Conservation (phyloP, 1,140 invertebrate genomes). For the Zaprionus vittiger region DNA sequence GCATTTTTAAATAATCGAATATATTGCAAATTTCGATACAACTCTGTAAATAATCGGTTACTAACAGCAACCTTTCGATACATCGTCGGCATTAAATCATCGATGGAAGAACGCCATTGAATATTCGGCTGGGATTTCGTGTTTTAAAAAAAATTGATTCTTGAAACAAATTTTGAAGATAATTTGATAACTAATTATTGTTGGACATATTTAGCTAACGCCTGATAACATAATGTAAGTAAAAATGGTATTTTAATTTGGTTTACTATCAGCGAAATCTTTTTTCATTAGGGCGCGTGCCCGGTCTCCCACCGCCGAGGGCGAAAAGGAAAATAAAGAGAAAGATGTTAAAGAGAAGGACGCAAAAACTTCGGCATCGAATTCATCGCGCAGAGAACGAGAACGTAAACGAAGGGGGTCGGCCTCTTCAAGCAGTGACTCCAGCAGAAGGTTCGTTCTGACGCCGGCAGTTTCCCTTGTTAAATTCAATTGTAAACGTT, state of each 20-base stretch:
- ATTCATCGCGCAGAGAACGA: slow-evolving; percentile 75
- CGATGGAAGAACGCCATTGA: slow-evolving; percentile 44
- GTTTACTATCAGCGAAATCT: slow-evolving; percentile 3
- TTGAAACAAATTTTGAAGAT: not conserved
- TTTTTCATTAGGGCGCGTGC: slow-evolving; percentile 67
- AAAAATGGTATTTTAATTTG: not conserved
- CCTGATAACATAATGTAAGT: slow-evolving; percentile 31
- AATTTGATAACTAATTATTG: slow-evolving; percentile 27
- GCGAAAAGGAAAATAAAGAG: slow-evolving; percentile 75
- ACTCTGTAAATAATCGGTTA: slow-evolving; percentile 6
- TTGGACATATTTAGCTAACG: not conserved
- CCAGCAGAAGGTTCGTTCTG: slow-evolving; percentile 87
- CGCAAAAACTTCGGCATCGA: slow-evolving; percentile 59
- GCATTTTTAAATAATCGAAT: slow-evolving; percentile 18
- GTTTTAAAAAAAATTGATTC: slow-evolving; percentile 20
- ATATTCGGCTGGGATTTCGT: slow-evolving; percentile 25
- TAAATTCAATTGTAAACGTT: slow-evolving; percentile 22
- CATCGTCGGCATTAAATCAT: slow-evolving; percentile 25
- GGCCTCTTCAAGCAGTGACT: slow-evolving; percentile 90
- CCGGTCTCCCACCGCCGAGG: slow-evolving; percentile 70
- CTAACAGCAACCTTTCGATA: slow-evolving; percentile 4
- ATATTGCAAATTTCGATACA: not conserved
- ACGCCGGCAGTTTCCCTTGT: not conserved
- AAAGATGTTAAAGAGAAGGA: slow-evolving; percentile 75
- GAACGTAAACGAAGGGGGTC: slow-evolving; percentile 85